A percentile compares a stretch with the other conserved stretches of the same genome.
These are phyloP conservation scores for Aphyosemion australe DNA, from an alignment of 2,113 vertebrate genomes.

Conservation along the genomic window DNA sequence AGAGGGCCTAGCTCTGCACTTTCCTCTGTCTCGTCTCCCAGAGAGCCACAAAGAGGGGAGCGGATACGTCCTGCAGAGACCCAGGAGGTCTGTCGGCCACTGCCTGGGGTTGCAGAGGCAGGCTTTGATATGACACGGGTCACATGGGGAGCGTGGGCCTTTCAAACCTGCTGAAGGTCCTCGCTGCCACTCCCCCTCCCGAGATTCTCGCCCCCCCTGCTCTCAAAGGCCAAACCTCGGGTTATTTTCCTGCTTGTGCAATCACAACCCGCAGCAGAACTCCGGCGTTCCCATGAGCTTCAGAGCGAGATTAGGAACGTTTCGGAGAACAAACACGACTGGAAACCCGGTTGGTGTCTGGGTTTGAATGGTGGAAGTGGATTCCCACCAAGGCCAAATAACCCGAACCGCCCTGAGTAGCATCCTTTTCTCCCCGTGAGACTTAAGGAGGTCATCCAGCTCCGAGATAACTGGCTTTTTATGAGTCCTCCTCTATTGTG, in stretches of 20 bases:
- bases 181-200: conserved; percentile 59
- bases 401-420: conserved; percentile 67
- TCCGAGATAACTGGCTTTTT: conserved; percentile 85
- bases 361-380: conserved; percentile 14
- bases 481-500: conserved; percentile 82
- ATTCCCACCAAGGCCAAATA: conserved; percentile 54
- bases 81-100: conserved; percentile 76
- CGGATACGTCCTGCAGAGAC: conserved; percentile 75
- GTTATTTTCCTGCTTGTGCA: not conserved
- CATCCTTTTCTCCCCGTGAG: conserved; percentile 69
- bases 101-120: conserved; percentile 75
- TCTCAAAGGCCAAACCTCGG: conserved; percentile 13
- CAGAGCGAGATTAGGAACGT: not conserved
- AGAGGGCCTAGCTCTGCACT: conserved; percentile 59
- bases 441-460: conserved; percentile 80
- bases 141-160: conserved; percentile 72
- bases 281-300: not conserved
- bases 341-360: not conserved
- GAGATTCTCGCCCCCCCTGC: conserved; percentile 63
- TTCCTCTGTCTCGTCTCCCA: conserved; percentile 44
- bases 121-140: conserved; percentile 83
- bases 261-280: not conserved
- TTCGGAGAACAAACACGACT: no score
- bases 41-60: conserved; percentile 68
- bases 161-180: conserved; percentile 65